Percentiles rank a stretch among this genome's conserved stretches.
Conservation (phyloP, 2,888 invertebrate genomes). For the Cosmopolites sordidus region DNA sequence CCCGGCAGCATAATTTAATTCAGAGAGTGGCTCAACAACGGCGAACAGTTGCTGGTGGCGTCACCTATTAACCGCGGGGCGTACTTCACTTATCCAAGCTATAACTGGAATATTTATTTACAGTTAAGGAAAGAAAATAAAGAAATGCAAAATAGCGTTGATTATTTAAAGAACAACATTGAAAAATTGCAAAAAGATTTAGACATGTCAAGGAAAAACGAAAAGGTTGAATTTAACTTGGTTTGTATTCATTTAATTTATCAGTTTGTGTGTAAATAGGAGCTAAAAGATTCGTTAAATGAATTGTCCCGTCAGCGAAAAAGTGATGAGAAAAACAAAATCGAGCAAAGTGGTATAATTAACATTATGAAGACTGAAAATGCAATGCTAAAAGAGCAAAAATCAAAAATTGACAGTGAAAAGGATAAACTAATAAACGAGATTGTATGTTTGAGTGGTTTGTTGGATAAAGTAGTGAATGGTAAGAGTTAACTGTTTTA, state of each 20-base stretch:
- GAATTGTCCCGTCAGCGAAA: not conserved
- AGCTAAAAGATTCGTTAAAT: not conserved
- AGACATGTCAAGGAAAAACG: conserved; percentile 34
- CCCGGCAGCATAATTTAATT: no score
- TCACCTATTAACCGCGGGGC: not conserved
- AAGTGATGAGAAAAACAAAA: not conserved
- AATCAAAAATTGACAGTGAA: conserved; percentile 27
- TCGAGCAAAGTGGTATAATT: not conserved
- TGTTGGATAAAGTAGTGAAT: conserved; percentile 33
- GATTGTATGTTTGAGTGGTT: conserved; percentile 28
- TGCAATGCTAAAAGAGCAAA: conserved; percentile 19
- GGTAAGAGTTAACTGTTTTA: conserved; percentile 22
- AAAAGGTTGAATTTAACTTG: conserved; percentile 35
- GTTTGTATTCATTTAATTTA: no score
- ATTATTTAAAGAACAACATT: conserved; percentile 40
- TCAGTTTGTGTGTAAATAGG: not conserved
- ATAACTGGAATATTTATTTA: no score
- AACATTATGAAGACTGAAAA: conserved; percentile 13
- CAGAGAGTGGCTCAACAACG: no score
- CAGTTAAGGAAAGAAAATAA: conserved; percentile 36
- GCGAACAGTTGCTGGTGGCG: no score
- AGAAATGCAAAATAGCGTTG: conserved; percentile 31
- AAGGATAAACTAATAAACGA: conserved; percentile 31
- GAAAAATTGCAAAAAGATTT: conserved; percentile 39
- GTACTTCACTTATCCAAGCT: no score